phyloP scores from a whole-genome alignment of 2,797 vertebrate genomes.

The Petrocephalus sullivani region DNA sequence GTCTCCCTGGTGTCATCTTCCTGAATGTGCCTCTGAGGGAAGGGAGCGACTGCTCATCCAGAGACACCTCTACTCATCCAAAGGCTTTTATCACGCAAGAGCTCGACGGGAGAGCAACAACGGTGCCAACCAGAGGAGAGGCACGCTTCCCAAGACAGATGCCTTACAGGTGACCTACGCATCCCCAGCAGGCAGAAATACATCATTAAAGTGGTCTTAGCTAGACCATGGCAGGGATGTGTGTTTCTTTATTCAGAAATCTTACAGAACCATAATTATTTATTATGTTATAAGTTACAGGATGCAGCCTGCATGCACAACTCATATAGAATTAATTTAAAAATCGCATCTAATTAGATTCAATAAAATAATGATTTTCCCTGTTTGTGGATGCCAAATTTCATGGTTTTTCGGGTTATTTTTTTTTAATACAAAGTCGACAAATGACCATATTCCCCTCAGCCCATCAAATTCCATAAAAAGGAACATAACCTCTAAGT shows the following conservation, averaged over 20 bases:
- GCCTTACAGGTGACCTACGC: neutral
- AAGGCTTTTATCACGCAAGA: neutral
- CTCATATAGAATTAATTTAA: neutral
- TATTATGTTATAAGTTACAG: neutral
- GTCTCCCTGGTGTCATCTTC: neutral
- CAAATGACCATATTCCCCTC: constrained; percentile 58
- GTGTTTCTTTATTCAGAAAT: neutral
- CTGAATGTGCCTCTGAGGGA: neutral
- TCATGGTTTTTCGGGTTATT: constrained; percentile 53
- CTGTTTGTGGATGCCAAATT: neutral
- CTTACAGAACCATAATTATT: neutral
- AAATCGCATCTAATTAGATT: neutral
- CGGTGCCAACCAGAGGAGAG: neutral
- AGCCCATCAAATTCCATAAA: constrained; percentile 66
- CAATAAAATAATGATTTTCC: neutral
- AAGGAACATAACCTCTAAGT: constrained; percentile 70
- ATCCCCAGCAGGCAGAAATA: neutral
- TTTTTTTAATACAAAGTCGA: constrained; percentile 69
- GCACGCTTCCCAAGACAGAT: neutral
- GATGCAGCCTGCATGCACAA: neutral
- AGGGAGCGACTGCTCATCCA: neutral
- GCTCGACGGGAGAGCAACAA: neutral
- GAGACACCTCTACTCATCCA: neutral
- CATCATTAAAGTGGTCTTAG: neutral
- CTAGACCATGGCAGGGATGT: neutral